phyloP scores from a whole-genome alignment of 2,888 invertebrate species.

The Phasia obesa region DNA sequence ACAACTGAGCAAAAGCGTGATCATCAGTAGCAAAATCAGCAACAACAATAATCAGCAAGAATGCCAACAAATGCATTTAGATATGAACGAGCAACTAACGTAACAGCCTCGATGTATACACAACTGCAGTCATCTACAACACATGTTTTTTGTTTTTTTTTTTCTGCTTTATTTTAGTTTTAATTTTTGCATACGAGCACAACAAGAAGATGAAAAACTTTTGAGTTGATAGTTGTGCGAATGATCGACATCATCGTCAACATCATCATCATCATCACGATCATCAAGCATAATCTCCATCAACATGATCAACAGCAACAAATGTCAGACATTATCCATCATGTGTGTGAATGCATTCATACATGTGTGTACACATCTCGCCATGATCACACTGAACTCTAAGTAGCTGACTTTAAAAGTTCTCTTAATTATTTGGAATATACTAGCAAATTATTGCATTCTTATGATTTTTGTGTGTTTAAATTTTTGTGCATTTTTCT shows the following conservation, averaged over 20 bases:
- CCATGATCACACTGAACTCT: neutral
- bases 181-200: conserved; percentile 61
- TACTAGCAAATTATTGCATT: no score
- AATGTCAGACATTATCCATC: conserved; percentile 70
- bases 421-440: no score
- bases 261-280: conserved; percentile 63
- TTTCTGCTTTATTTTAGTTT: conserved; percentile 9
- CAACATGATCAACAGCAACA: conserved; percentile 68
- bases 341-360: conserved; percentile 31
- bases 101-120: conserved; percentile 33
- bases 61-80: conserved; percentile 16
- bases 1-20: conserved; percentile 59
- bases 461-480: no score
- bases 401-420: conserved; percentile 18
- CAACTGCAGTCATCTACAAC: conserved; percentile 48
- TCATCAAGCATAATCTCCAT: conserved; percentile 66
- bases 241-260: conserved; percentile 69
- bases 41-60: conserved; percentile 31
- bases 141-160: conserved; percentile 46
- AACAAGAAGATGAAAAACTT: conserved; percentile 56
- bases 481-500: no score
- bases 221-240: conserved; percentile 65
- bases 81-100: conserved; percentile 2
- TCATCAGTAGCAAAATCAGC: conserved; percentile 61
- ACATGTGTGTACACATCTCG: conserved; percentile 10